A percentile compares a stretch with the other conserved stretches of the same genome.
Conservation (phyloP, 2,113 vertebrate species). For the Anseranas semipalmata region DNA sequence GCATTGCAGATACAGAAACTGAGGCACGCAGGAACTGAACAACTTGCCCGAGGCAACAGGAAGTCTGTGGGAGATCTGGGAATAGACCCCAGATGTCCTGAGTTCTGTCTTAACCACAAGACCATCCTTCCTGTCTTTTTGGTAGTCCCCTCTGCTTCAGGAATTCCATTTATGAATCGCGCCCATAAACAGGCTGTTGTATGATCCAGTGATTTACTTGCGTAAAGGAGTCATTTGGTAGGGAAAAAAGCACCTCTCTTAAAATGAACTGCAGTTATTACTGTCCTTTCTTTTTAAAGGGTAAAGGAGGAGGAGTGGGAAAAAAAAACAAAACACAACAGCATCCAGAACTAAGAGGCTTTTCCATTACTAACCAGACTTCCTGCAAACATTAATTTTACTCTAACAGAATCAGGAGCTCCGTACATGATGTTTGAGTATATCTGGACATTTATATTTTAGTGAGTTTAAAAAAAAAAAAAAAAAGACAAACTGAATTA, state of each 20-base stretch:
- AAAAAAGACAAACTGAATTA: neutral
- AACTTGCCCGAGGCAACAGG: constrained; percentile 50
- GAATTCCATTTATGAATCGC: constrained; percentile 32
- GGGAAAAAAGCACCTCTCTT: neutral
- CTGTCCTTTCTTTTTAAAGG: neutral
- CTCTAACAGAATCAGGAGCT: neutral
- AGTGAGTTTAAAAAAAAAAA: neutral
- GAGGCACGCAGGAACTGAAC: constrained; percentile 43
- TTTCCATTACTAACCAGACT: neutral
- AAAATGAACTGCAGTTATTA: neutral
- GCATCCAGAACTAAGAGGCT: neutral
- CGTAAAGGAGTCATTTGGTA: neutral
- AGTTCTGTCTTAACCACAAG: constrained; percentile 54
- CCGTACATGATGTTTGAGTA: neutral
- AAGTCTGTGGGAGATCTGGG: constrained; percentile 63
- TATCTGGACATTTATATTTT: neutral
- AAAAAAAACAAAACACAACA: neutral
- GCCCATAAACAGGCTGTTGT: constrained; percentile 7
- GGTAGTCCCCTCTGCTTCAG: constrained; percentile 60
- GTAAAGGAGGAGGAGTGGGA: neutral
- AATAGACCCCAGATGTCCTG: constrained; percentile 61
- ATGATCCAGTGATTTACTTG: neutral
- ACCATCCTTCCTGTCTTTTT: constrained; percentile 57
- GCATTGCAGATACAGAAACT: constrained; percentile 34
- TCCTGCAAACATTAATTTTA: neutral